Evolutionary conservation across 2,888 invertebrate species (phyloP).

Genomic region (Geophilus truncorum): DNA sequence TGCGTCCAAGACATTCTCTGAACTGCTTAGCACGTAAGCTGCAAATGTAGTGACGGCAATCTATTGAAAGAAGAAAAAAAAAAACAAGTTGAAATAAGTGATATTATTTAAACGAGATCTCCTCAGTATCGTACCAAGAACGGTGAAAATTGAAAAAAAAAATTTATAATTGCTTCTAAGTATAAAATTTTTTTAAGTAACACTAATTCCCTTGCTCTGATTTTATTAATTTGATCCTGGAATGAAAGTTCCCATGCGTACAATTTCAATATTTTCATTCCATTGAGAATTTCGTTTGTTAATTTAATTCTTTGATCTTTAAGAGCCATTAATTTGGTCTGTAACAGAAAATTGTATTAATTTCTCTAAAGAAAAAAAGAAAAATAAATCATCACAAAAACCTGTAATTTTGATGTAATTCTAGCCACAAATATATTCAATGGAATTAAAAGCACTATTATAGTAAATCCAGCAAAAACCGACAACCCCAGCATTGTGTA

Average conservation of each 20-base stretch:
- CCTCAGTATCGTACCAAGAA: slow-evolving; percentile 45
- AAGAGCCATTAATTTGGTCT: slow-evolving; percentile 64
- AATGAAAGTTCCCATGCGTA: slow-evolving; percentile 53
- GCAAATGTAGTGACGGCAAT: slow-evolving; percentile 72
- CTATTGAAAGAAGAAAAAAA: background rate
- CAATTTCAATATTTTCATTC: slow-evolving; percentile 46
- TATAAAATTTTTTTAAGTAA: slow-evolving; percentile 44
- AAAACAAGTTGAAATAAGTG: background rate
- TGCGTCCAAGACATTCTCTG: slow-evolving; percentile 67
- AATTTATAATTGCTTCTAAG: slow-evolving; percentile 45
- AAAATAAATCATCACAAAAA: background rate
- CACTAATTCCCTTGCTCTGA: slow-evolving; percentile 48
- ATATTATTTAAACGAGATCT: background rate
- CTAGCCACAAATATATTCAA: slow-evolving; percentile 11
- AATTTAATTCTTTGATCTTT: slow-evolving; percentile 89
- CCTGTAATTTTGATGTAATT: background rate
- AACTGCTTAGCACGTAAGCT: slow-evolving; percentile 63
- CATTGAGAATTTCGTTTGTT: slow-evolving; percentile 77
- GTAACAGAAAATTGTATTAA: background rate
- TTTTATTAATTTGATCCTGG: slow-evolving; percentile 40
- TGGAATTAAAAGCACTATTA: slow-evolving; percentile 50
- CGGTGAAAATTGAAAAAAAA: slow-evolving; percentile 47
- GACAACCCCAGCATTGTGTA: slow-evolving; percentile 52
- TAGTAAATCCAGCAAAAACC: slow-evolving; percentile 51
- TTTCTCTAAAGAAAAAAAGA: background rate